These are phyloP conservation scores for Laspeyria flexula DNA, from an alignment of 2,888 invertebrate species.

Conservation along the genomic window DNA sequence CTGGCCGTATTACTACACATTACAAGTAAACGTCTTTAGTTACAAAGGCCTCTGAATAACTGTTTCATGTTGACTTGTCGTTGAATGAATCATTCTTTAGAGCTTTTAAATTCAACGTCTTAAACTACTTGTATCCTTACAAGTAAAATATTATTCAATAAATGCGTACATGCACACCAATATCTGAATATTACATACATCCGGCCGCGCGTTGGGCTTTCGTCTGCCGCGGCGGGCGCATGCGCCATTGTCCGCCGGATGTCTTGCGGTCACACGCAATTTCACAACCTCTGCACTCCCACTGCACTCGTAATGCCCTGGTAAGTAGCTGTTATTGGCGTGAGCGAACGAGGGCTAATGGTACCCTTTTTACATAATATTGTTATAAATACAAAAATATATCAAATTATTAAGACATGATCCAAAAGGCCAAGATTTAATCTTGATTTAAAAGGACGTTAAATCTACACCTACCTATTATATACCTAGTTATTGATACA, in stretches of 20 bases:
- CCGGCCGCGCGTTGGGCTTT: constrained; percentile 70
- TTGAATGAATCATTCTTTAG: constrained; percentile 4
- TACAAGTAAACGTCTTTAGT: no score
- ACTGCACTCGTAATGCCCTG: constrained; percentile 62
- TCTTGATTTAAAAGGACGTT: constrained; percentile 43
- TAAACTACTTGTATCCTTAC: constrained; percentile 36
- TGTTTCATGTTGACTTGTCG: neutral
- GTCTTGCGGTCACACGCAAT: constrained; percentile 85
- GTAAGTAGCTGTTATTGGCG: constrained; percentile 52
- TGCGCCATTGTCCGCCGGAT: constrained; percentile 80
- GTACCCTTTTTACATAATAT: constrained; percentile 1
- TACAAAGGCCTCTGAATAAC: no score
- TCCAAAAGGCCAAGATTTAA: constrained; percentile 22
- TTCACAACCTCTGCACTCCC: constrained; percentile 78
- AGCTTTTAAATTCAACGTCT: constrained; percentile 5
- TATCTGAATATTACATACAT: constrained; percentile 78
- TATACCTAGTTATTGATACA: constrained; percentile 36
- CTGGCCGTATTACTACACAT: neutral
- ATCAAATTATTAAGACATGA: constrained; percentile 13
- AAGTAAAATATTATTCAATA: constrained; percentile 54
- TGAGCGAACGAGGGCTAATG: constrained; percentile 34
- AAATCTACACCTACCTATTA: constrained; percentile 41
- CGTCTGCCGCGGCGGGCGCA: constrained; percentile 61
- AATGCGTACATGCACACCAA: constrained; percentile 66
- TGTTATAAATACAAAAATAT: constrained; percentile 8